phyloP scores from a whole-genome alignment of 2,113 vertebrate species.

The Cephalopterus ornatus region DNA sequence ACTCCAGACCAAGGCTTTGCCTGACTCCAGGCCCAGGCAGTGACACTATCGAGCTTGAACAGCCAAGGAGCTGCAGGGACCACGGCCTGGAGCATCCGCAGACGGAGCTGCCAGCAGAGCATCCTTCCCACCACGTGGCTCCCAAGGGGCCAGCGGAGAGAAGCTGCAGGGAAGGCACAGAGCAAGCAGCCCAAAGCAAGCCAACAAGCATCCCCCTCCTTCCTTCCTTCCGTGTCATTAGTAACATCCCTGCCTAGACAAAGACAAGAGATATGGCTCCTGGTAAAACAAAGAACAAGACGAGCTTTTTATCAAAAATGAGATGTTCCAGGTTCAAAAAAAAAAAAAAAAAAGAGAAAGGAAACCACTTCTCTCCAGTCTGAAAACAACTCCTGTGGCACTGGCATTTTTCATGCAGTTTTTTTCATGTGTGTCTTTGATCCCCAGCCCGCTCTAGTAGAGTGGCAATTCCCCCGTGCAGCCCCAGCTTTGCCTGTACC shows the following conservation, averaged over 20 bases:
- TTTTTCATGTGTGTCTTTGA: not conserved
- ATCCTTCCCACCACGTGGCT: rapidly evolving
- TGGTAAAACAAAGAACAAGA: not conserved
- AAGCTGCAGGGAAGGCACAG: not conserved
- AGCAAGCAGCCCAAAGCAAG: not conserved
- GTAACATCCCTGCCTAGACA: not conserved
- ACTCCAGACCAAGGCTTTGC: rapidly evolving
- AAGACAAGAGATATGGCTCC: not conserved
- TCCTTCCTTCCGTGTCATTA: not conserved
- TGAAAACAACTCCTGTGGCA: not conserved
- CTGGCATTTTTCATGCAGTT: not conserved
- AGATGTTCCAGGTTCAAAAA: rapidly evolving
- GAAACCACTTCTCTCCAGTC: not conserved
- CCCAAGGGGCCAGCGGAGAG: rapidly evolving
- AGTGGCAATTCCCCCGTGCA: rapidly evolving
- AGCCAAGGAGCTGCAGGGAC: not conserved
- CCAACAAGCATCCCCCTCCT: not conserved
- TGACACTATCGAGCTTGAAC: rapidly evolving
- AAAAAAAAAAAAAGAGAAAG: not conserved
- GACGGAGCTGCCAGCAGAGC: not conserved
- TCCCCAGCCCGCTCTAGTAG: rapidly evolving
- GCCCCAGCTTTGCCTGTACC: rapidly evolving
- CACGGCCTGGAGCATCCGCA: rapidly evolving
- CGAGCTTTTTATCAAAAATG: not conserved
- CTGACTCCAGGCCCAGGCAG: not conserved